phyloP scores from a whole-genome alignment of 2,113 vertebrate genomes.

The Poeciliopsis retropinna region DNA sequence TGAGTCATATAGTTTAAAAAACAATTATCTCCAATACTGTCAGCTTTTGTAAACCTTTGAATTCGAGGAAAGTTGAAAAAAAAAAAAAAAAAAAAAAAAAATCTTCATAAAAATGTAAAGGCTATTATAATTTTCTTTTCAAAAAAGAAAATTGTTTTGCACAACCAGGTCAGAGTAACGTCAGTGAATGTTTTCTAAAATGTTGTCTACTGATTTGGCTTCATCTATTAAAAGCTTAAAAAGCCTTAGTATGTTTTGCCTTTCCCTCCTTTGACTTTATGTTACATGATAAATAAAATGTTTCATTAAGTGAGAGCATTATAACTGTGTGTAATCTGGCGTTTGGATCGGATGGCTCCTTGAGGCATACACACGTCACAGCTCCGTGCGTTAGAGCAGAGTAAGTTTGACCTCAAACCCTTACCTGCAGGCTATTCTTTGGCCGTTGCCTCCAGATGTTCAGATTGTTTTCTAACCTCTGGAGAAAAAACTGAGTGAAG shows the following conservation, averaged over 20 bases:
- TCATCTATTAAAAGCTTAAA: no score
- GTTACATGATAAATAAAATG: constrained; percentile 1
- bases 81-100: no score
- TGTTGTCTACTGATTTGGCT: no score
- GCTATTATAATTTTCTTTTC: no score
- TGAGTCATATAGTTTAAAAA: no score
- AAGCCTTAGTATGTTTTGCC: background rate
- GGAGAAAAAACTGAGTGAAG: constrained; percentile 38
- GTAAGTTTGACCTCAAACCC: constrained; percentile 58
- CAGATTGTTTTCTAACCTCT: constrained; percentile 47
- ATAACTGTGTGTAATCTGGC: constrained; percentile 75
- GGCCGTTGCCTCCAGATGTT: constrained; percentile 72
- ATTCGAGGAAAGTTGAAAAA: no score
- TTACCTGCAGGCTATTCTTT: constrained; percentile 58
- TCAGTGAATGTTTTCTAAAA: no score
- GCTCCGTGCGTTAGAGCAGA: constrained; percentile 43
- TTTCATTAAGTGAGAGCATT: constrained; percentile 31
- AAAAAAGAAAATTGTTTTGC: no score
- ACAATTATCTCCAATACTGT: no score
- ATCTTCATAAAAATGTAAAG: no score
- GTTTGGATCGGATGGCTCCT: constrained; percentile 63
- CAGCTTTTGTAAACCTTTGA: no score
- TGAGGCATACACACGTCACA: constrained; percentile 43
- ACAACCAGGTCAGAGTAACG: no score
- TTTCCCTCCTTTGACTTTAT: constrained; percentile 1